phyloP scores from a whole-genome alignment of 2,888 invertebrate genomes.

The Agonopterix arenella region DNA sequence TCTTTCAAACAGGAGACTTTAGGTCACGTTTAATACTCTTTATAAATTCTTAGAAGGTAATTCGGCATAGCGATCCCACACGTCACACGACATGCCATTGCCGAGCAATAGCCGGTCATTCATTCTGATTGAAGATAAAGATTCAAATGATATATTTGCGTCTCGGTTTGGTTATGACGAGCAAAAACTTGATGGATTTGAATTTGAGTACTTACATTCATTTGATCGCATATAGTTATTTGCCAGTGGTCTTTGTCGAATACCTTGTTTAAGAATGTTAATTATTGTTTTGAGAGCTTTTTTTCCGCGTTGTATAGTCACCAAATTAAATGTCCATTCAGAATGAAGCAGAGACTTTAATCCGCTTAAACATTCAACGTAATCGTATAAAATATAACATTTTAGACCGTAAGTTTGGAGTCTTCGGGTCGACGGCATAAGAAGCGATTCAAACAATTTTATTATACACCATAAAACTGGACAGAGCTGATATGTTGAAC shows the following conservation, averaged over 20 bases:
- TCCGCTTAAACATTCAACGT: conserved; percentile 16
- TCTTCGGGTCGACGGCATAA: conserved; percentile 35
- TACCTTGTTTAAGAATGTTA: too few species aligned
- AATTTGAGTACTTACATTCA: neutral
- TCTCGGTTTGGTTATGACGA: conserved; percentile 30
- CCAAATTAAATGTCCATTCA: conserved; percentile 23
- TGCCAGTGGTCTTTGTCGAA: too few species aligned
- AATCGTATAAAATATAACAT: conserved; percentile 39
- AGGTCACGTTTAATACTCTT: conserved; percentile 6
- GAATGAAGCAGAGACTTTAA: conserved; percentile 10
- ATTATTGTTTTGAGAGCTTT: too few species aligned
- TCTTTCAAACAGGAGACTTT: conserved; percentile 14
- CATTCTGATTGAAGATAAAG: conserved; percentile 35
- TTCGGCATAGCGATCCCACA: conserved; percentile 18
- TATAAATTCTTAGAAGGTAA: conserved; percentile 8
- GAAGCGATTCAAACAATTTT: conserved; percentile 37
- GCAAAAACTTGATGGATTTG: conserved; percentile 27
- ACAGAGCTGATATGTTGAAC: conserved; percentile 17
- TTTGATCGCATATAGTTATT: too few species aligned
- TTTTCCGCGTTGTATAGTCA: conserved; percentile 14
- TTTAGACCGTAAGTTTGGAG: conserved; percentile 27
- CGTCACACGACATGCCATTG: conserved; percentile 31
- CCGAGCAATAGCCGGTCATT: conserved; percentile 30
- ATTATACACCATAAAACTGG: conserved; percentile 41
- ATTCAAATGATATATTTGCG: conserved; percentile 30